A percentile compares a stretch with the other conserved stretches of the same genome.
These are phyloP conservation scores for Tinea trinotella DNA, from an alignment of 2,888 invertebrate species.

Conservation along the genomic window DNA sequence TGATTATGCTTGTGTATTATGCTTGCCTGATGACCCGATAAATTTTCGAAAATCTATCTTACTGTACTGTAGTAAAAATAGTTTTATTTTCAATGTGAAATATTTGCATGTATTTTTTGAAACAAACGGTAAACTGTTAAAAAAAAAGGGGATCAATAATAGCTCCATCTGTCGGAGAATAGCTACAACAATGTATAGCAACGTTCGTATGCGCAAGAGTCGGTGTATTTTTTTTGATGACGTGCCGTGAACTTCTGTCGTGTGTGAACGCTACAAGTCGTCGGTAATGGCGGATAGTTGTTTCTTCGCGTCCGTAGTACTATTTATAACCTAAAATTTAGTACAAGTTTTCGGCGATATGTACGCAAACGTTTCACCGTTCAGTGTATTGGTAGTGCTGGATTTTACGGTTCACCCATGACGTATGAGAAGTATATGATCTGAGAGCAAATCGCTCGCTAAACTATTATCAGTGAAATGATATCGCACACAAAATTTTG, in stretches of 20 bases:
- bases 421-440: conserved; percentile 59
- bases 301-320: conserved; percentile 71
- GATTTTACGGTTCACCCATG: conserved; percentile 65
- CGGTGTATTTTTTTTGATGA: conserved; percentile 39
- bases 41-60: neutral
- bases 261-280: conserved; percentile 52
- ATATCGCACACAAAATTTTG: conserved; percentile 71
- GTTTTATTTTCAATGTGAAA: too few relatives aligned
- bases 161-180: conserved; percentile 4
- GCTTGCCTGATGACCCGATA: too few relatives aligned
- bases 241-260: conserved; percentile 35
- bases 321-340: conserved; percentile 74
- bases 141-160: neutral
- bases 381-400: conserved; percentile 67
- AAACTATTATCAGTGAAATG: conserved; percentile 68
- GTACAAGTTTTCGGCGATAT: conserved; percentile 73
- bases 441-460: conserved; percentile 31
- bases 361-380: conserved; percentile 67
- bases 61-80: neutral
- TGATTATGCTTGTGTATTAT: too few relatives aligned
- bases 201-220: conserved; percentile 17
- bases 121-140: neutral
- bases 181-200: neutral
- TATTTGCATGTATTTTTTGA: neutral
- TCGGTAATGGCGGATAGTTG: conserved; percentile 71